These are phyloP conservation scores for Campylomormyrus numenius DNA, from an alignment of 2,113 vertebrate species.

Conservation along the genomic window DNA sequence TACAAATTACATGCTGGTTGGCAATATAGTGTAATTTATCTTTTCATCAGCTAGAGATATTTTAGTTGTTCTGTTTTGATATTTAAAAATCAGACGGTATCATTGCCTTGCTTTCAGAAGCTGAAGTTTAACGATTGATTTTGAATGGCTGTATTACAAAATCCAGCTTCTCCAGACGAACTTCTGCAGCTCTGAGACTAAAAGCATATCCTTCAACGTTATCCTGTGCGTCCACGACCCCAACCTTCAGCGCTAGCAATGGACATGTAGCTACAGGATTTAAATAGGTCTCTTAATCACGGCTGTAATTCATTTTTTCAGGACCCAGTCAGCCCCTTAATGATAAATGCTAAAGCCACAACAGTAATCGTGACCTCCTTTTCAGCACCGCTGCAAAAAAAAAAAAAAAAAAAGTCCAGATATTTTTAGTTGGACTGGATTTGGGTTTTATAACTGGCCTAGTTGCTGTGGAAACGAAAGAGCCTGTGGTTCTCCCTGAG, in stretches of 20 bases:
- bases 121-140: not conserved
- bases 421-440: slow-evolving; percentile 56
- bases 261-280: slow-evolving; percentile 54
- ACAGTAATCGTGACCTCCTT: slow-evolving; percentile 70
- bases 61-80: not conserved
- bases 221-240: slow-evolving; percentile 9
- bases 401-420: slow-evolving; percentile 34
- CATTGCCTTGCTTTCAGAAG: not conserved
- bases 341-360: slow-evolving; percentile 67
- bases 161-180: not conserved
- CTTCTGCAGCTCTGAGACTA: not conserved
- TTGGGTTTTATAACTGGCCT: slow-evolving; percentile 48
- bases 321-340: slow-evolving; percentile 62
- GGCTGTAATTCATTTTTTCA: slow-evolving; percentile 63
- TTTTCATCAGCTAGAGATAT: not conserved
- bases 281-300: slow-evolving; percentile 65
- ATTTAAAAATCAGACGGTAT: not conserved
- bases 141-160: not conserved
- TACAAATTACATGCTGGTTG: not conserved
- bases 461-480: slow-evolving; percentile 41
- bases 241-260: slow-evolving; percentile 23
- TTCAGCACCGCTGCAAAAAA: slow-evolving; percentile 61
- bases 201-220: not conserved
- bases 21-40: not conserved
- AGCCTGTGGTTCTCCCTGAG: slow-evolving; percentile 35